Conservation (phyloP, 2,797 vertebrate genomes). For the Enteromius fasciolatus region DNA sequence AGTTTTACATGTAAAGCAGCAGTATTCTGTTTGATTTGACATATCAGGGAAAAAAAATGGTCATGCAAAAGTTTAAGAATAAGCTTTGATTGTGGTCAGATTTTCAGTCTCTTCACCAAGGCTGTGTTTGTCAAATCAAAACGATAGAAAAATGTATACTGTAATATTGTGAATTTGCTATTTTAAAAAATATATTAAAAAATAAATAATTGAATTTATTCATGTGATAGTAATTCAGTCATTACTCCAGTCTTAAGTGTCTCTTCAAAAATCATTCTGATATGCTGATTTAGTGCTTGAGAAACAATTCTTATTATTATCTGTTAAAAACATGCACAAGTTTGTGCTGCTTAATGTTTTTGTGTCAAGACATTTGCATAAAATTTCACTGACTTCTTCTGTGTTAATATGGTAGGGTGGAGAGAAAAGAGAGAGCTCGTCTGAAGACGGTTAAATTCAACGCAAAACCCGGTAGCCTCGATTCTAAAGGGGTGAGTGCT, state of each 20-base stretch:
- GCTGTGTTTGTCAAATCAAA: background rate
- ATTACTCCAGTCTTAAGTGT: background rate
- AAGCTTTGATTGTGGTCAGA: background rate
- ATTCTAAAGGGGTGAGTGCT: conserved; percentile 92
- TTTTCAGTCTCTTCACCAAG: background rate
- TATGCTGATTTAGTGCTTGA: background rate
- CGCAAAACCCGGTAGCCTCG: conserved; percentile 89
- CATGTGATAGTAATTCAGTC: background rate
- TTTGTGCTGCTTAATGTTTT: background rate
- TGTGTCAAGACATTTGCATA: background rate
- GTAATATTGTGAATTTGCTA: background rate
- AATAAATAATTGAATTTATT: background rate
- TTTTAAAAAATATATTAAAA: background rate
- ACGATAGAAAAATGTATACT: background rate
- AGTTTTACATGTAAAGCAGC: conserved; percentile 4
- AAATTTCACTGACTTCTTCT: conserved; percentile 36
- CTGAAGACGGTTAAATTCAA: conserved; percentile 99
- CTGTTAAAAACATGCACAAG: background rate
- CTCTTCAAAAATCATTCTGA: background rate
- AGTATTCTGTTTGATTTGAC: background rate
- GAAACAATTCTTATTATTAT: background rate
- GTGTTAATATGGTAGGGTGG: conserved; percentile 80
- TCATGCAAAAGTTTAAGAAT: background rate
- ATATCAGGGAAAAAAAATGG: background rate
- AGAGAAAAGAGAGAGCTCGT: conserved; percentile 93